Evolutionary conservation across 2,113 vertebrate species (phyloP), one percentile per base, ranked within the genome.

Genomic region (human): DNA sequence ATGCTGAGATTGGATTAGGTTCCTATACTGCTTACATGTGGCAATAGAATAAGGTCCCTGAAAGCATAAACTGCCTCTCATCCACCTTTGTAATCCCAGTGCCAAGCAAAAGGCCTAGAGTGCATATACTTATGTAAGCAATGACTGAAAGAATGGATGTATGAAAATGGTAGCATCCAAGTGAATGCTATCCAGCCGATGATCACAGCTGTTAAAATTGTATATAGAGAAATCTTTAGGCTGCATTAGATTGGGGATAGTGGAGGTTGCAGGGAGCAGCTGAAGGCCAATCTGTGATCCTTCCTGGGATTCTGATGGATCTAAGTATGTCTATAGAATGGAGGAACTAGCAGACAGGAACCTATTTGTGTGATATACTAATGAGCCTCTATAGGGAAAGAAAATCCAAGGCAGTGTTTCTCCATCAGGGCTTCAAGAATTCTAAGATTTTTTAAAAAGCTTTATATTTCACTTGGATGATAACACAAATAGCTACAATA

Each of bases 211-310:
- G 5, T 64, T 45, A 79, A 2, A 48, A 32, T 40, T 90, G 7
- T 20, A 25, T 43, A 73, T 12, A 73, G 50, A 52, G 14, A 50
- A 68, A 68, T 55, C 2, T 72, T 90, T 45, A 68, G 13, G 45
- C 11, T 66, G 13, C 4, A 14, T 43, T 75, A 89, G 8, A 45
- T 32, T 64, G 4, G 8, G 40, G 0, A 10, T n/a, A 48, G 72
- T 32, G 10, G 27, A 64, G 27, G 12, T 64, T 18, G 18, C 1
- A 6, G 23, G 1, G 8, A 8, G 9, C 1, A 48, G 25, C 13
- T n/a, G 27, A 86, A 72, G 32, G 23, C 32, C 16, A 61, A 45
- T 16, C 18, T 40, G 0, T 40, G 12, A 52, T 73, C n/a, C 27
- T 70, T 73, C 38, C 50, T 55, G 8, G 23, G 64, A 93, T 92